These are phyloP conservation scores for Hyaena hyaena DNA, from an alignment of 2,113 vertebrate genomes.

Conservation along the genomic window DNA sequence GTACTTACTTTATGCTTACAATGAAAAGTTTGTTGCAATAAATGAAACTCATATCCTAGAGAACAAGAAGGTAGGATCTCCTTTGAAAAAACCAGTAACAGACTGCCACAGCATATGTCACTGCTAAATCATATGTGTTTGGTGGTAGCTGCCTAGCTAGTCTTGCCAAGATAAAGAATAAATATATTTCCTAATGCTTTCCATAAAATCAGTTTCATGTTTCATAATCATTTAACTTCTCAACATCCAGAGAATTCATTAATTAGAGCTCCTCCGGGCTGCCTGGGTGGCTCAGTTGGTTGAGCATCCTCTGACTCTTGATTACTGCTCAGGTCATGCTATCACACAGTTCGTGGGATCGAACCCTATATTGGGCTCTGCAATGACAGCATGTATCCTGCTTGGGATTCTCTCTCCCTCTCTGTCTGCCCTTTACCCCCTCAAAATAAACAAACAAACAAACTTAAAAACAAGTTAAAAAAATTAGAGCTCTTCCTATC, in stretches of 20 bases:
- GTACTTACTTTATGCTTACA: slow-evolving; percentile 18
- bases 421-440: too few relatives aligned
- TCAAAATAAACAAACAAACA: too few relatives aligned
- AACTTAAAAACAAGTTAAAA: too few relatives aligned
- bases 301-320: too few relatives aligned
- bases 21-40: neutral
- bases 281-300: too few relatives aligned
- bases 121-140: slow-evolving; percentile 7
- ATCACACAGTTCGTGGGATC: too few relatives aligned
- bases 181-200: neutral
- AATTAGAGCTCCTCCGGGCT: slow-evolving; percentile 15
- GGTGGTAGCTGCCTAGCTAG: neutral
- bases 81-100: neutral
- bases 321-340: too few relatives aligned
- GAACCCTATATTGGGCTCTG: too few relatives aligned
- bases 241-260: slow-evolving; percentile 43
- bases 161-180: slow-evolving; percentile 15
- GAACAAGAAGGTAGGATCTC: neutral
- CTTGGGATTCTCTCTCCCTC: too few relatives aligned
- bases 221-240: slow-evolving; percentile 44
- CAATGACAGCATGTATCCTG: too few relatives aligned
- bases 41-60: neutral
- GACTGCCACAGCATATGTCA: neutral
- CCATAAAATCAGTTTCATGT: slow-evolving; percentile 46
- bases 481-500: slow-evolving; percentile 42